Conservation (phyloP, 30 jellyfish, hydroid and myxozoan species). For the Sanderia malayensis region DNA sequence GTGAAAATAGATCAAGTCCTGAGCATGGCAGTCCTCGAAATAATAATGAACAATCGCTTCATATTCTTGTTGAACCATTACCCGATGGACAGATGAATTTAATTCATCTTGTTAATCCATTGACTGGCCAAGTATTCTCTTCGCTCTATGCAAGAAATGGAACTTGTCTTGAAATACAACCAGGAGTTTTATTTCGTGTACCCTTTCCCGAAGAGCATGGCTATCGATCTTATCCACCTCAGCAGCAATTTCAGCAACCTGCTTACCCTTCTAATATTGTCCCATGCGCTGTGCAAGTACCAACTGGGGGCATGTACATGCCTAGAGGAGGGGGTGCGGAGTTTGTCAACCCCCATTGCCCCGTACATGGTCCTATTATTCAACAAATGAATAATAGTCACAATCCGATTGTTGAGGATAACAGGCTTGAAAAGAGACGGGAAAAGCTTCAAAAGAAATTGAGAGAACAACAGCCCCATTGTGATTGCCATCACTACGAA, state of each 20-base stretch:
- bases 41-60: constrained; percentile 76
- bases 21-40: constrained; percentile 79
- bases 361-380: constrained; percentile 74
- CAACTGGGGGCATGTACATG: constrained; percentile 47
- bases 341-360: constrained; percentile 75
- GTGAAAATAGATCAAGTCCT: constrained; percentile 72
- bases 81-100: constrained; percentile 89
- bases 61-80: constrained; percentile 92
- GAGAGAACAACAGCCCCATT: constrained; percentile 64
- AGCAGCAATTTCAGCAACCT: constrained; percentile 56
- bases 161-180: constrained; percentile 86
- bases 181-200: constrained; percentile 93
- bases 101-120: constrained; percentile 84
- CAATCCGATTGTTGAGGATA: constrained; percentile 45
- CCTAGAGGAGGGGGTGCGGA: constrained; percentile 56
- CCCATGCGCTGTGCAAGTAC: constrained; percentile 58
- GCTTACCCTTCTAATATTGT: constrained; percentile 30
- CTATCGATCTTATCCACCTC: constrained; percentile 62
- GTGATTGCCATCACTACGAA: constrained; percentile 29
- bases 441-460: constrained; percentile 76
- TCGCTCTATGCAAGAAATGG: constrained; percentile 93
- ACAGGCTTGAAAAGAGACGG: constrained; percentile 73
- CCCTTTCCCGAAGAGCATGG: constrained; percentile 97
- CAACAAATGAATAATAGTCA: constrained; percentile 20
- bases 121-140: constrained; percentile 81